Conservation (phyloP, 2,888 invertebrate species). For the Eulithis testata region DNA sequence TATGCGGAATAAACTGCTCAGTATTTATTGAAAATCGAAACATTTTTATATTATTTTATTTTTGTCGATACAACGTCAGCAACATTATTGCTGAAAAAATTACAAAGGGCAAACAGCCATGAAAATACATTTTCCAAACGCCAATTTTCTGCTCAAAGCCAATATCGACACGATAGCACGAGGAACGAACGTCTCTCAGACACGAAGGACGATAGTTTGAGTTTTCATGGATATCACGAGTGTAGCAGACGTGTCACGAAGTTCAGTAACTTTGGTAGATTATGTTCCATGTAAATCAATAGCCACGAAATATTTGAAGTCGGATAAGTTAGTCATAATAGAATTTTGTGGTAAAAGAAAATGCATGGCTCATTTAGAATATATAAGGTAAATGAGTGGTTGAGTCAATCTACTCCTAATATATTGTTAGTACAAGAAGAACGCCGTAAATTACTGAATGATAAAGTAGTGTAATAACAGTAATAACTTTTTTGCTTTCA, state of each 20-base stretch:
- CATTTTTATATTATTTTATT: neutral
- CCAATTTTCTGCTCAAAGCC: constrained; percentile 26
- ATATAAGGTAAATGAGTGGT: neutral
- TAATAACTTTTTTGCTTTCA: too few species aligned
- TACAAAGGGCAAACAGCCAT: constrained; percentile 25
- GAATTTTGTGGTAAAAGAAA: too few species aligned
- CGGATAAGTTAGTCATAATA: too few species aligned
- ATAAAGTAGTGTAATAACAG: too few species aligned
- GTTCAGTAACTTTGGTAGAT: constrained; percentile 5
- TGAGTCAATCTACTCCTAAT: too few species aligned
- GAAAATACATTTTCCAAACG: constrained; percentile 28
- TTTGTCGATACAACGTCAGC: constrained; percentile 6
- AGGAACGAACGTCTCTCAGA: constrained; percentile 19
- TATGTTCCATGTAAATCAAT: constrained; percentile 9
- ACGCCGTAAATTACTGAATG: too few species aligned
- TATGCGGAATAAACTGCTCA: neutral
- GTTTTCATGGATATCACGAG: constrained; percentile 12
- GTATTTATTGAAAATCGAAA: too few species aligned
- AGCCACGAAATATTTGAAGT: neutral
- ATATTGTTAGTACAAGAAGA: too few species aligned
- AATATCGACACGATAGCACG: constrained; percentile 25
- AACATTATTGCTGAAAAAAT: constrained; percentile 21
- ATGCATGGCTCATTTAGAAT: too few species aligned
- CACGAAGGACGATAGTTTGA: constrained; percentile 21
- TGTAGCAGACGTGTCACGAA: constrained; percentile 9